These are phyloP conservation scores for mouse (Mus musculus) DNA, from an alignment of 2,113 vertebrate genomes.

Conservation along the genomic window GRCm39 chr2:51814501-51815000, in stretches of 20 bases:
- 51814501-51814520: background rate
- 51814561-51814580: background rate
- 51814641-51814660: background rate
- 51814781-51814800: background rate
- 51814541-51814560: background rate
- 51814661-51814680: background rate
- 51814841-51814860: background rate
- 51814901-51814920: background rate
- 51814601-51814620: background rate
- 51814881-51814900: background rate
- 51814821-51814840: background rate
- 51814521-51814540: background rate
- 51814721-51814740: background rate
- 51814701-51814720: background rate
- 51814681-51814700: background rate
- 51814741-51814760: background rate
- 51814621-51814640: too few species aligned
- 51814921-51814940: background rate
- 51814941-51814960: background rate
- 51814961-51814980: constrained; percentile 24
- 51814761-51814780: background rate
- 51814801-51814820: background rate
- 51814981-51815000: constrained; percentile 18
- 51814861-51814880: background rate
- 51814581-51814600: accelerated